Conservation (phyloP, 2,888 invertebrate genomes). For the Gortyna flavago region DNA sequence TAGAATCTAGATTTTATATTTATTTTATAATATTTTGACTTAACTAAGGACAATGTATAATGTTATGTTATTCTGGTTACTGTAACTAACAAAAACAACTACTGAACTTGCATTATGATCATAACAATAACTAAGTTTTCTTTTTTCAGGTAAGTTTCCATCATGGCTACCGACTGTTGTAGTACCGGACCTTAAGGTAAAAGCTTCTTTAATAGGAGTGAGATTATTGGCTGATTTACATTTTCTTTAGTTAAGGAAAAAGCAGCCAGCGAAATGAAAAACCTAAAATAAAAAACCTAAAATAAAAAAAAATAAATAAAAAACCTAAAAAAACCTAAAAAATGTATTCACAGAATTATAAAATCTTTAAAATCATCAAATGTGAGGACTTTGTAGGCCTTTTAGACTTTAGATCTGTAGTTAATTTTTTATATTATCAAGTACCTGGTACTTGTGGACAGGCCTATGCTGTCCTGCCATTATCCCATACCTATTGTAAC, state of each 20-base stretch:
- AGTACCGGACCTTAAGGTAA: slow-evolving; percentile 16
- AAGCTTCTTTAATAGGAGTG: not conserved
- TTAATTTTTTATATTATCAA: too few relatives aligned
- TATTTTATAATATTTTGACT: not conserved
- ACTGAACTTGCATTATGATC: not conserved
- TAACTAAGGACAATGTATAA: not conserved
- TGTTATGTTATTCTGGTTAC: not conserved
- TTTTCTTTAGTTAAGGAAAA: not conserved
- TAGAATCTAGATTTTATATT: not conserved
- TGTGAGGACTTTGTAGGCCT: too few relatives aligned
- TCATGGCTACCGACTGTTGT: not conserved
- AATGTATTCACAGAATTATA: not conserved
- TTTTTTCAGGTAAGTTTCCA: slow-evolving; percentile 50
- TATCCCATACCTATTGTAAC: too few relatives aligned
- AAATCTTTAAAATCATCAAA: too few relatives aligned
- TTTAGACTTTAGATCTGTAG: too few relatives aligned
- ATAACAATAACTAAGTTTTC: not conserved
- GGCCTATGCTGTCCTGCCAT: too few relatives aligned
- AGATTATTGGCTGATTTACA: not conserved
- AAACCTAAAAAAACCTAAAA: too few relatives aligned
- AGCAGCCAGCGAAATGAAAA: not conserved
- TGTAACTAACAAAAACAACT: not conserved
- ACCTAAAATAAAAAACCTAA: too few relatives aligned
- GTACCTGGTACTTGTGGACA: too few relatives aligned
- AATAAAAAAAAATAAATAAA: too few relatives aligned